Evolutionary conservation across 2,797 vertebrate species (phyloP).

Genomic region (Rhabdomys pumilio): DNA sequence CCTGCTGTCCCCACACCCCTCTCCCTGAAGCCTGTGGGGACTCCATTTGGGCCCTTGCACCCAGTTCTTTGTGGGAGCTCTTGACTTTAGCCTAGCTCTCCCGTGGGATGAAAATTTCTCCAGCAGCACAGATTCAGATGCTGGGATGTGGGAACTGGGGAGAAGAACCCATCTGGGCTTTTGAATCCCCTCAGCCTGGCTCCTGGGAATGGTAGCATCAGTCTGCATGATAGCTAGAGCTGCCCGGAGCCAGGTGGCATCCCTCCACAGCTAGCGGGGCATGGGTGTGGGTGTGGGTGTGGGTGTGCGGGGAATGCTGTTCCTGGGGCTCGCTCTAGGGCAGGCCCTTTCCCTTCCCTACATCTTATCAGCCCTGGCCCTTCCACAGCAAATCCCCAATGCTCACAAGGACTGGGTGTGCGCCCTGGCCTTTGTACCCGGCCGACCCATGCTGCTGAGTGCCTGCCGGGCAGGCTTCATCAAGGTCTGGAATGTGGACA

Average conservation of each 20-base stretch:
- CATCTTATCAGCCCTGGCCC: background rate
- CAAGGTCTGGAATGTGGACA: conserved; percentile 99
- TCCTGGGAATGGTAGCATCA: background rate
- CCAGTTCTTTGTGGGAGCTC: accelerated
- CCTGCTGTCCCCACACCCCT: accelerated
- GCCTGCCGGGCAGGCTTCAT: conserved; percentile 96
- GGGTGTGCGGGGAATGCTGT: background rate
- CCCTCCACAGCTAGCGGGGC: background rate
- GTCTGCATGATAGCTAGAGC: accelerated
- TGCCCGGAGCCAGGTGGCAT: background rate
- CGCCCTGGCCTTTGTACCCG: conserved; percentile 95
- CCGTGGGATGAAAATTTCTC: background rate
- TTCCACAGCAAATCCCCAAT: conserved; percentile 97
- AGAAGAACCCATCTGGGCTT: background rate
- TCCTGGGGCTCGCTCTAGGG: background rate
- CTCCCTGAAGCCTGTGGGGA: background rate
- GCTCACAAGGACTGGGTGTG: conserved; percentile 99
- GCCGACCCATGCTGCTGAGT: conserved; percentile 96
- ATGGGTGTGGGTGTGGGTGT: background rate
- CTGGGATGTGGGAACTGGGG: background rate
- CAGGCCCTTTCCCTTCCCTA: background rate
- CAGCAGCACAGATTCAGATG: background rate
- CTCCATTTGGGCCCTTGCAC: background rate
- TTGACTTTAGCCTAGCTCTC: background rate
- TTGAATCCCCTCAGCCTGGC: background rate